These are phyloP conservation scores for Percopsis transmontana DNA, from an alignment of 2,113 vertebrate genomes.

Conservation along the genomic window DNA sequence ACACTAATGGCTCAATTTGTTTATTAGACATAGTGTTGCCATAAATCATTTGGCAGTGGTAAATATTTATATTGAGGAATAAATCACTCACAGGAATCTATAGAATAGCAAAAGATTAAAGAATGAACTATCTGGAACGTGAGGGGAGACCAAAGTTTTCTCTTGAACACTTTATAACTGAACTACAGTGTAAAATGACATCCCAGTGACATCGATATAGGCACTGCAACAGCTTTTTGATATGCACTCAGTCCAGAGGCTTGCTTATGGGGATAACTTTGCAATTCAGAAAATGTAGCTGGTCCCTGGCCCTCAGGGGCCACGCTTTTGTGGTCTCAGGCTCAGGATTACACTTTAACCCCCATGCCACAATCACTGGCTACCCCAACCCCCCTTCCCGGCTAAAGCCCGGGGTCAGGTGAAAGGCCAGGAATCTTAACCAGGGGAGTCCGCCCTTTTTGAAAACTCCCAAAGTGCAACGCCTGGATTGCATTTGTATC, in stretches of 20 bases:
- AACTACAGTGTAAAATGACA: too few species aligned
- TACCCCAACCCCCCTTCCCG: slow-evolving; percentile 24
- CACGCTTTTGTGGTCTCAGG: slow-evolving; percentile 79
- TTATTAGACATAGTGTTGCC: not conserved
- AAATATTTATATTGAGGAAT: too few species aligned
- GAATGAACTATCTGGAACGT: too few species aligned
- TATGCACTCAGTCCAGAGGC: slow-evolving; percentile 52
- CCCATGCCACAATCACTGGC: slow-evolving; percentile 32
- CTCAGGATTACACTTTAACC: slow-evolving; percentile 84
- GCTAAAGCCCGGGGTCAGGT: slow-evolving; percentile 72
- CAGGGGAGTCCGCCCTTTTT: slow-evolving; percentile 49
- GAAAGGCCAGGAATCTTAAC: slow-evolving; percentile 80
- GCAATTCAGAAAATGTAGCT: slow-evolving; percentile 80
- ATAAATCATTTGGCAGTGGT: too few species aligned
- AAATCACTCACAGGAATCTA: too few species aligned
- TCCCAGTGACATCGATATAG: not conserved
- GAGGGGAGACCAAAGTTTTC: too few species aligned
- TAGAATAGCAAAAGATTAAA: too few species aligned
- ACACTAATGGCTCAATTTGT: slow-evolving; percentile 68
- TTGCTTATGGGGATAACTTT: slow-evolving; percentile 67
- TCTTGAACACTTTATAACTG: too few species aligned
- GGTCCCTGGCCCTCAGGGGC: slow-evolving; percentile 72
- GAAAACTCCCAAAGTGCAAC: slow-evolving; percentile 46
- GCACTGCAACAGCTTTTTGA: slow-evolving; percentile 50
- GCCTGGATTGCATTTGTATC: slow-evolving; percentile 45